A percentile compares a stretch with the other conserved stretches of the same genome.
These are phyloP conservation scores for Saccopteryx bilineata DNA, from an alignment of 2,113 vertebrate genomes.

Conservation along the genomic window DNA sequence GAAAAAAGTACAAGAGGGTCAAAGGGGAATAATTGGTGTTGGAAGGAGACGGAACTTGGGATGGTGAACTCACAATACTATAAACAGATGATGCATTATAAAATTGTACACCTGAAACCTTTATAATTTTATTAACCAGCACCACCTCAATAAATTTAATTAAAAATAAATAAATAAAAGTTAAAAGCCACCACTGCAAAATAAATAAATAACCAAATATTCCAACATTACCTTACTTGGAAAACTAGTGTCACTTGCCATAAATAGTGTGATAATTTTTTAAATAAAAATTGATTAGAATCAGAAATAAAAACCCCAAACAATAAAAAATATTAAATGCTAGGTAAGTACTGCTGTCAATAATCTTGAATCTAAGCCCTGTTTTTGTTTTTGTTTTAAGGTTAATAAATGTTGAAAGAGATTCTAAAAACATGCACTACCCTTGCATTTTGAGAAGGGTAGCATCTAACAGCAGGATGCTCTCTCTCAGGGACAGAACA, in stretches of 20 bases:
- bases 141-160: no score
- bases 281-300: constrained; percentile 14
- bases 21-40: no score
- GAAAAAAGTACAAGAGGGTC: no score
- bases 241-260: not conserved
- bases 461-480: not conserved
- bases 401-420: not conserved
- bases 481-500: not conserved
- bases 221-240: not conserved
- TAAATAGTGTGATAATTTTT: not conserved
- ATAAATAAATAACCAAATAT: not conserved
- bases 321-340: not conserved
- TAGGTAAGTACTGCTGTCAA: not conserved
- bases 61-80: no score
- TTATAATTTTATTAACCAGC: no score
- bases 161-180: no score
- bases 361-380: not conserved
- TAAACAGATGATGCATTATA: no score
- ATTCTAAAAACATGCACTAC: not conserved
- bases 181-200: no score
- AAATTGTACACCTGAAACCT: no score
- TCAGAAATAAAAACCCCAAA: not conserved
- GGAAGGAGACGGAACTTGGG: no score
- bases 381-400: not conserved
- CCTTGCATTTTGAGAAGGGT: not conserved